phyloP scores from a whole-genome alignment of 2,888 invertebrate species.

The Peribatodes rhomboidaria region DNA sequence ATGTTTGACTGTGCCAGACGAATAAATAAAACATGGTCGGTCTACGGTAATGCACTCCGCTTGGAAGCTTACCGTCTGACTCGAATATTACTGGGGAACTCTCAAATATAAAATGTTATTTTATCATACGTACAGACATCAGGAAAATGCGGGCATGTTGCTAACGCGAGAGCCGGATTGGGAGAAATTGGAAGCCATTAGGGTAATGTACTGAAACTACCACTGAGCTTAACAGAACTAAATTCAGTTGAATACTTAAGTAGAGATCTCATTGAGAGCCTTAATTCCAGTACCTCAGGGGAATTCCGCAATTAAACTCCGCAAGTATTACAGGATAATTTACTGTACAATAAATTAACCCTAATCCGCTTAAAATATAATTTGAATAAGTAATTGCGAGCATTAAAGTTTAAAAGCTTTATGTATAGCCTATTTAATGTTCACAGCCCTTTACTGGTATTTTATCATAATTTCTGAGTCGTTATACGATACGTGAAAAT shows the following conservation, averaged over 20 bases:
- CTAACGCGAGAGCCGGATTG: constrained; percentile 28
- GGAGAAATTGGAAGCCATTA: constrained; percentile 39
- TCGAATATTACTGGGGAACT: constrained; percentile 52
- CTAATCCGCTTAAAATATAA: constrained; percentile 56
- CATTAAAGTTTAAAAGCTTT: constrained; percentile 66
- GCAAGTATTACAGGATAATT: constrained; percentile 43
- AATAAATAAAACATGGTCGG: constrained; percentile 73
- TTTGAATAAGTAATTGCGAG: constrained; percentile 60
- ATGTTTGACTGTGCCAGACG: constrained; percentile 57
- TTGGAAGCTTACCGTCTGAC: constrained; percentile 55
- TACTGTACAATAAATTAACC: constrained; percentile 50
- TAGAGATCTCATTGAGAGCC: constrained; percentile 8
- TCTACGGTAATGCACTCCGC: constrained; percentile 71
- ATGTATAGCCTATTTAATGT: constrained; percentile 59
- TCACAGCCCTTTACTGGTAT: constrained; percentile 55
- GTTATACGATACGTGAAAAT: constrained; percentile 47
- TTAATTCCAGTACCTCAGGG: constrained; percentile 11
- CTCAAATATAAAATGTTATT: constrained; percentile 53
- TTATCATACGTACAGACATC: constrained; percentile 48
- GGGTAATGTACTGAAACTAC: constrained; percentile 32
- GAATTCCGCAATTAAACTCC: constrained; percentile 44
- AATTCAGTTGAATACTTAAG: constrained; percentile 14
- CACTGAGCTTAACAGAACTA: constrained; percentile 7
- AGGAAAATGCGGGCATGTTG: constrained; percentile 36
- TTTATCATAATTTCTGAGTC: constrained; percentile 62